Conservation (phyloP, 2,113 vertebrate species). For the Rhagologus leucostigma region DNA sequence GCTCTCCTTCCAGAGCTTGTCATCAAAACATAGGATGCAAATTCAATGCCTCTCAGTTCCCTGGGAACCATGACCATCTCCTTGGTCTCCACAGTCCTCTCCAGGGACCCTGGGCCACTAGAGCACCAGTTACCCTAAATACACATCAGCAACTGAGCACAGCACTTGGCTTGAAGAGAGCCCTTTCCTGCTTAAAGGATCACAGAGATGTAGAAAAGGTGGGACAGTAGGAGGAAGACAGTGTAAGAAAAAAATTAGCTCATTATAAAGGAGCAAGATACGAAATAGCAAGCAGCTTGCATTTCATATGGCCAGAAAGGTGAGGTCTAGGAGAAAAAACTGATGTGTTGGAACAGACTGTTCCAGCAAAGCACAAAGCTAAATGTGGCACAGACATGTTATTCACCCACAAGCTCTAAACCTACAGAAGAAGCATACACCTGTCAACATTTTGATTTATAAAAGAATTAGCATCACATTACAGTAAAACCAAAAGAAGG, state of each 20-base stretch:
- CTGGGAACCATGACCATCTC: background rate
- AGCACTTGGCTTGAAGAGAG: background rate
- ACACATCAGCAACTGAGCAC: background rate
- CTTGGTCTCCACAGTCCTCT: background rate
- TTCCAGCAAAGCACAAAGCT: slow-evolving; percentile 11
- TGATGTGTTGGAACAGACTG: background rate
- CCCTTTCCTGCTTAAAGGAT: background rate
- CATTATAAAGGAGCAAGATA: background rate
- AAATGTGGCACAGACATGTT: slow-evolving; percentile 18
- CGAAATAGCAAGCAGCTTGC: background rate
- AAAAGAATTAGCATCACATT: slow-evolving; percentile 4
- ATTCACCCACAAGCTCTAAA: slow-evolving; percentile 38
- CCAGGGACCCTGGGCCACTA: background rate
- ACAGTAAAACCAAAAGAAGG: background rate
- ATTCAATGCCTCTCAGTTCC: background rate
- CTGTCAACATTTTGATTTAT: slow-evolving; percentile 31
- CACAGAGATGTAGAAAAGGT: background rate
- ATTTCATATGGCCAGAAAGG: slow-evolving; percentile 34
- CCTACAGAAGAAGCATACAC: background rate
- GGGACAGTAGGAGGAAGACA: background rate
- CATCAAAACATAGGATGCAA: background rate
- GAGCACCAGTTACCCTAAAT: background rate
- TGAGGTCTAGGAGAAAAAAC: background rate
- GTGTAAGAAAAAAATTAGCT: background rate
- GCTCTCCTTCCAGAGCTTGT: background rate